Evolutionary conservation across 2,888 invertebrate genomes (phyloP).

Genomic region (Drosophila bunnanda): DNA sequence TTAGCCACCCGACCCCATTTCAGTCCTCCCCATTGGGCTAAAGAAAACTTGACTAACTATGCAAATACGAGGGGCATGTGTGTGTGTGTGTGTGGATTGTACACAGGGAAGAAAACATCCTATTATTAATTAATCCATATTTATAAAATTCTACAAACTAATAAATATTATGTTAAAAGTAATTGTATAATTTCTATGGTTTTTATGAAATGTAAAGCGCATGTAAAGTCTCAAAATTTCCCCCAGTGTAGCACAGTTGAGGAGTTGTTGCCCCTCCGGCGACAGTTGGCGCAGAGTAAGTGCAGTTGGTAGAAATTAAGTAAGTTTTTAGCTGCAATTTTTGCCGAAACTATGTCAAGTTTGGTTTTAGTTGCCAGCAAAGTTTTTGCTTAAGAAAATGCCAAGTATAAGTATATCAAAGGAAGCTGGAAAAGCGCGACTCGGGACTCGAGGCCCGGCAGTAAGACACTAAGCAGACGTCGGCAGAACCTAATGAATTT

Average conservation of each 20-base stretch:
- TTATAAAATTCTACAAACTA: no score
- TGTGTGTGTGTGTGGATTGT: constrained; percentile 59
- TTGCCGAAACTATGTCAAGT: constrained; percentile 79
- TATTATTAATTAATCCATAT: background rate
- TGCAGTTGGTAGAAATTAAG: constrained; percentile 79
- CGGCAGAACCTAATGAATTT: constrained; percentile 71
- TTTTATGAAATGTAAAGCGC: background rate
- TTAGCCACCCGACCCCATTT: constrained; percentile 31
- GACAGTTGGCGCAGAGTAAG: constrained; percentile 73
- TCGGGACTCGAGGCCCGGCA: constrained; percentile 5
- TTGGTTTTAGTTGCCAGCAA: constrained; percentile 78
- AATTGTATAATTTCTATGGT: no score
- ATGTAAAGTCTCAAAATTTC: background rate
- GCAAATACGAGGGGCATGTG: constrained; percentile 74
- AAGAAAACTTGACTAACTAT: constrained; percentile 74
- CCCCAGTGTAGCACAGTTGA: background rate
- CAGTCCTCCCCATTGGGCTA: constrained; percentile 26
- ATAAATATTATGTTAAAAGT: no score
- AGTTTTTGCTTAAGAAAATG: constrained; percentile 77
- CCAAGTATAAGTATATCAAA: constrained; percentile 73
- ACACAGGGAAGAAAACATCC: constrained; percentile 15
- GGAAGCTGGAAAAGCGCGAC: constrained; percentile 35
- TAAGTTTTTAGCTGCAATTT: constrained; percentile 80
- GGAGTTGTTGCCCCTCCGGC: constrained; percentile 31
- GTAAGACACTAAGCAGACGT: constrained; percentile 43